Percentiles rank a stretch among this genome's conserved stretches.
Evolutionary conservation across 1,140 invertebrate species (phyloP).

Genomic region (Archegozetes longisetosus): DNA sequence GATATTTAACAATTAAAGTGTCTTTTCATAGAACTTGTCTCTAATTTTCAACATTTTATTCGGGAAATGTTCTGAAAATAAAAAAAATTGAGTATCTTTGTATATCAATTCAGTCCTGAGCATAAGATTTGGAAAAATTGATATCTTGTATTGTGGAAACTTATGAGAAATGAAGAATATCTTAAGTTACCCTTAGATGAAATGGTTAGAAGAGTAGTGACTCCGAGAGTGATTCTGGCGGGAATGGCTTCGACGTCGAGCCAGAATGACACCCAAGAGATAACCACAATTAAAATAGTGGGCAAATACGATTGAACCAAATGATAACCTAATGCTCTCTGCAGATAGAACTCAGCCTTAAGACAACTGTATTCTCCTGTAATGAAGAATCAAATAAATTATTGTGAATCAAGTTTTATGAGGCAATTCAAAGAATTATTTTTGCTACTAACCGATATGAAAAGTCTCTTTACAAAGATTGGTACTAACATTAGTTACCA

Average conservation of each 20-base stretch:
- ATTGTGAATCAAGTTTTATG: background rate
- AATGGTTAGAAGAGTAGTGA: slow-evolving; percentile 43
- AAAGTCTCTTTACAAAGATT: slow-evolving; percentile 36
- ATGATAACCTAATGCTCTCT: slow-evolving; percentile 43
- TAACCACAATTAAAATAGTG: slow-evolving; percentile 46
- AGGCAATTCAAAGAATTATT: background rate
- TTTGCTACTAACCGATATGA: slow-evolving; percentile 31
- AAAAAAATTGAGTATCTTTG: too few species aligned
- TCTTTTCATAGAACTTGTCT: too few species aligned
- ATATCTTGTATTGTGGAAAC: too few species aligned
- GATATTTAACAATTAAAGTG: too few species aligned
- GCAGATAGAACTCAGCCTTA: slow-evolving; percentile 38
- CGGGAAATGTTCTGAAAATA: too few species aligned
- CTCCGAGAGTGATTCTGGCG: slow-evolving; percentile 42
- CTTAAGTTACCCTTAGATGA: slow-evolving; percentile 34
- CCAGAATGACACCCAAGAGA: slow-evolving; percentile 50
- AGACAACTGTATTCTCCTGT: slow-evolving; percentile 45
- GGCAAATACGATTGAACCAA: slow-evolving; percentile 47
- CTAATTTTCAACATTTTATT: too few species aligned
- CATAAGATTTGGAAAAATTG: too few species aligned
- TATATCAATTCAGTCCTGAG: too few species aligned
- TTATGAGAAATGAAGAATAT: too few species aligned
- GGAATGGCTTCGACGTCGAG: slow-evolving; percentile 46
- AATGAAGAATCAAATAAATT: slow-evolving; percentile 5
- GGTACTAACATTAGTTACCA: slow-evolving; percentile 25